Base-by-base conservation (phyloP, 2,888 invertebrate genomes). In the Synanthedon myopaeformis region DNA sequence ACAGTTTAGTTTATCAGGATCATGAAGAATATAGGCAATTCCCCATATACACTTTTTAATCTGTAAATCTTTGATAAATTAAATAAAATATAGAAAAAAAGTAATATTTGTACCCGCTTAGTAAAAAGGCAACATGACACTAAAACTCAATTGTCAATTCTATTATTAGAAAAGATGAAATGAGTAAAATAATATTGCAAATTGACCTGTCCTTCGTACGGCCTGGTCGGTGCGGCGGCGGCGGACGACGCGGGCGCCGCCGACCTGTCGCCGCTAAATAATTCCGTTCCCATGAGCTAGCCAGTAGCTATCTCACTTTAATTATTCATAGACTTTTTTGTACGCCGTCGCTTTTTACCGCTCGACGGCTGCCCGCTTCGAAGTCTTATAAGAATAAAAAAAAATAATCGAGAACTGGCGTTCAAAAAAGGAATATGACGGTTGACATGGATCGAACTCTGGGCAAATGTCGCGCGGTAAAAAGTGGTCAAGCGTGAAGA, bases 371-470 rank as follows among this genome's bases (percentile, higher is more conserved):
- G 78, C 68, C 71, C 70, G 72, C 66, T 69, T 66, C 74, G 81
- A 77, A 78, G 82, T 79, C 80, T 76, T 83, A 84, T 82, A 83
- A 84, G 83, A 84, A 82, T 79, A 83, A 85, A 82, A 82, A 80
- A 83, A 56, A 80, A 79, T 79, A 82, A 82, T 79, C 78, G 79
- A 82, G 76, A 73, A 68, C 64, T 54, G 77, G 76, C 78, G 83
- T 85, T 85, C 81, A 81, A 85, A 86, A 87, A 85, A 87, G 84
- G 82, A 85, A 84, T 84, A 85, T 80, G 86, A 83, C 84, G 81
- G 83, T 85, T 86, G 87, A 87, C 87, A 87, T 82, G 86, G 86
- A 84, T 85, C 86, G 87, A 87, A 87, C 87, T 86, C 87, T 82
- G 86, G 87, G 87, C 86, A 86, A 87, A 87, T 87, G 87, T 86